Evolutionary conservation across 2,113 vertebrate species (phyloP).

Genomic region (Tachysurus vachellii): DNA sequence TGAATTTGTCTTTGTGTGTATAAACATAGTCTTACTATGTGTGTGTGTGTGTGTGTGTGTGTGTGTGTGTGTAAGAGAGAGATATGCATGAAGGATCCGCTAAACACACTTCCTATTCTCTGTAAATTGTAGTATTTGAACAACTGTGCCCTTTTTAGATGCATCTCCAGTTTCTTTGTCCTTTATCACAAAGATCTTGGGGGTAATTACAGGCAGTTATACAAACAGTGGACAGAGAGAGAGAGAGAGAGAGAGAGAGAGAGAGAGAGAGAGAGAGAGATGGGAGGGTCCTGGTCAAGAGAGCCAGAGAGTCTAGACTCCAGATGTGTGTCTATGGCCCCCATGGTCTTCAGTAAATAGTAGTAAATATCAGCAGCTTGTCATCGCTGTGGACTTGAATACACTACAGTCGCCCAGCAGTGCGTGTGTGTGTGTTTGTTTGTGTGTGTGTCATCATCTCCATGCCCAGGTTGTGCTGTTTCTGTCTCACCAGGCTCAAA

Average conservation of each 20-base stretch:
- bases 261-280: constrained; percentile 59
- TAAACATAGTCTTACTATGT: neutral
- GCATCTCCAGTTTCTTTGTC: constrained; percentile 45
- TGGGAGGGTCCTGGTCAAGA: constrained; percentile 71
- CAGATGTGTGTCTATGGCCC: constrained; percentile 87
- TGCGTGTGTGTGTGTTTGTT: constrained; percentile 23
- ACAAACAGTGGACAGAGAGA: constrained; percentile 60
- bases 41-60: neutral
- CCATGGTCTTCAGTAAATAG: constrained; percentile 78
- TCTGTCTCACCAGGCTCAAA: constrained; percentile 34
- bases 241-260: constrained; percentile 77
- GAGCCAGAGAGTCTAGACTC: constrained; percentile 98
- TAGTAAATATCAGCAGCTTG: constrained; percentile 77
- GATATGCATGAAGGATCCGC: neutral
- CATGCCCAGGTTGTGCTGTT: constrained; percentile 14
- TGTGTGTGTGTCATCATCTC: constrained; percentile 14
- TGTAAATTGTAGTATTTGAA: neutral
- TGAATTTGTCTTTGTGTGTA: neutral
- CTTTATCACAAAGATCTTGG: constrained; percentile 46
- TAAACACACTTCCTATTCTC: neutral
- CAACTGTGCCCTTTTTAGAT: constrained; percentile 23
- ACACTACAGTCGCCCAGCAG: constrained; percentile 55
- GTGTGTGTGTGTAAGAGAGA: constrained; percentile 27
- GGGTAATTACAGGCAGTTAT: constrained; percentile 48
- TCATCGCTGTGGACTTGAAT: constrained; percentile 73